Evolutionary conservation across 2,113 vertebrate genomes (phyloP).

Genomic region (Andinoacara biseriatus): DNA sequence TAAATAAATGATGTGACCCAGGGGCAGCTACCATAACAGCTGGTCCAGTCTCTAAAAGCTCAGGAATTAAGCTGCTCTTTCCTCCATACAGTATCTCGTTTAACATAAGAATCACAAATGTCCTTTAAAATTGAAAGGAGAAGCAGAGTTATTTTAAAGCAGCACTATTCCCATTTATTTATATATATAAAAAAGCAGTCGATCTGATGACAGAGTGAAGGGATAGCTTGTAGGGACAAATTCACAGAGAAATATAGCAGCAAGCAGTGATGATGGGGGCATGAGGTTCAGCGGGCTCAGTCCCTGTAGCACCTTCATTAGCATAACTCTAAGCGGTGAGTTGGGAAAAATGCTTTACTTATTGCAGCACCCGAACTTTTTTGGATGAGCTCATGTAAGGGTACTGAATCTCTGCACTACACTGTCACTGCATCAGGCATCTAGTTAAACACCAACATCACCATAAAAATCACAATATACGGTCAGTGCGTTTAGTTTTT

Average conservation of each 20-base stretch:
- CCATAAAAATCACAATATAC: background rate
- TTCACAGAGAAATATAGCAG: background rate
- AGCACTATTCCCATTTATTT: background rate
- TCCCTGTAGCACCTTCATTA: background rate
- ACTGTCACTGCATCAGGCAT: too few relatives aligned
- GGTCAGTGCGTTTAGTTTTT: background rate
- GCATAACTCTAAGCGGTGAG: background rate
- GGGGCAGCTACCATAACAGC: background rate
- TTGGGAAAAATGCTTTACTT: background rate
- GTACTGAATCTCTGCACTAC: background rate
- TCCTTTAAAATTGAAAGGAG: background rate
- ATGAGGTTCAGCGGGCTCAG: background rate
- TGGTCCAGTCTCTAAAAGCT: background rate
- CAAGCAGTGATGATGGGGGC: background rate
- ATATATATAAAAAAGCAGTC: background rate
- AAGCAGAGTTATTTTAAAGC: background rate
- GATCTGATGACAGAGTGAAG: background rate
- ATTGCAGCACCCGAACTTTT: background rate
- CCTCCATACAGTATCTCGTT: background rate
- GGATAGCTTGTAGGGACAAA: background rate
- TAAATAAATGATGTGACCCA: slow-evolving; percentile 4
- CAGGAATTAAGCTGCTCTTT: background rate
- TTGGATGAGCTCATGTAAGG: too few relatives aligned
- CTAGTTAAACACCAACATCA: background rate
- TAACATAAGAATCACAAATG: background rate